Conservation (phyloP, 2,797 vertebrate species). For the Perdix hodgsoniae region DNA sequence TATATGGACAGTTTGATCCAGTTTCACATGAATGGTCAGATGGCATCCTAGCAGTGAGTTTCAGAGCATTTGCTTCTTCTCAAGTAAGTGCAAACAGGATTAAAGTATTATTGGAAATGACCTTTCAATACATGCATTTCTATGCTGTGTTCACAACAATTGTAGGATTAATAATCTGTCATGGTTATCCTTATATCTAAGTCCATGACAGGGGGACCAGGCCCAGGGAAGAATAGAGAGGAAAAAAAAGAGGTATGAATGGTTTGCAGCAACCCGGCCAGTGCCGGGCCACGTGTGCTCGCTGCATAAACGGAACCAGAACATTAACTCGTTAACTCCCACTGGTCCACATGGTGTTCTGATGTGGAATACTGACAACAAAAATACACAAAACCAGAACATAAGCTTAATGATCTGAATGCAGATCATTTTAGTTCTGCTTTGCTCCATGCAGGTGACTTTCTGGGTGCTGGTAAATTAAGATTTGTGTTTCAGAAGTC, state of each 20-base stretch:
- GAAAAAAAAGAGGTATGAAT: too few relatives aligned
- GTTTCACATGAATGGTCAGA: slow-evolving; percentile 95
- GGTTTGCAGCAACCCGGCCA: too few relatives aligned
- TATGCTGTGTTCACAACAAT: background rate
- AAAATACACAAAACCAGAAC: too few relatives aligned
- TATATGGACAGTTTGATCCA: slow-evolving; percentile 92
- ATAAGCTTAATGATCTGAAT: background rate
- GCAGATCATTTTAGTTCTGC: background rate
- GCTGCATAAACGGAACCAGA: too few relatives aligned
- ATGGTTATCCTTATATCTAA: too few relatives aligned
- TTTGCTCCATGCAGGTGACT: background rate
- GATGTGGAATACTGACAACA: too few relatives aligned
- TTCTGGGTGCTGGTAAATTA: background rate
- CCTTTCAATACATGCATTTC: background rate
- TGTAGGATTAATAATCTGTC: background rate
- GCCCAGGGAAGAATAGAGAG: too few relatives aligned
- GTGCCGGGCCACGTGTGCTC: too few relatives aligned
- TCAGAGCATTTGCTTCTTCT: slow-evolving; percentile 87
- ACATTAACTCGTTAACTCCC: too few relatives aligned
- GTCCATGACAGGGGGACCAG: too few relatives aligned
- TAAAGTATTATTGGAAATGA: background rate
- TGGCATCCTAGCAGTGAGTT: slow-evolving; percentile 91
- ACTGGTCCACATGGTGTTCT: too few relatives aligned
- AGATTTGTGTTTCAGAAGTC: background rate
- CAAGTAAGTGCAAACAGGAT: slow-evolving; percentile 75